These are phyloP conservation scores for Ricordea florida DNA, from an alignment of 92 coral and sea anemone species.

Conservation along the genomic window DNA sequence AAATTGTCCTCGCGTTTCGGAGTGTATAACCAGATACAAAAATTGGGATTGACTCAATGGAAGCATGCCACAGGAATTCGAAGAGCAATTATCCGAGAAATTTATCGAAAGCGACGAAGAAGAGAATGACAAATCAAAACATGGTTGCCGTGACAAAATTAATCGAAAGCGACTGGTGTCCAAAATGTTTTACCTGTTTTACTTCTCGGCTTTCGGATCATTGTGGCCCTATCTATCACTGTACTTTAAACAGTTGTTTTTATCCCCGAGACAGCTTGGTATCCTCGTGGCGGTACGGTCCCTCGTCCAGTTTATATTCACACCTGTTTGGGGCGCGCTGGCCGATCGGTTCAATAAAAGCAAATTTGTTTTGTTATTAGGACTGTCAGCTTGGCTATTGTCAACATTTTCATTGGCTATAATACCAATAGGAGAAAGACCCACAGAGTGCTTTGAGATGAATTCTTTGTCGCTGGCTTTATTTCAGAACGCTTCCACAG, in stretches of 20 bases:
- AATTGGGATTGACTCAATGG: conserved; percentile 27
- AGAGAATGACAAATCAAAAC: conserved; percentile 48
- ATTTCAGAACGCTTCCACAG: conserved; percentile 50
- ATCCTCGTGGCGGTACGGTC: conserved; percentile 93
- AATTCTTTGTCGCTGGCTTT: conserved; percentile 68
- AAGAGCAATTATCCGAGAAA: neutral
- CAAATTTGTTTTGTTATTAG: conserved; percentile 81
- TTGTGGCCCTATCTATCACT: conserved; percentile 94
- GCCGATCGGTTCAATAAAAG: conserved; percentile 94
- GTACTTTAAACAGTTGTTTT: conserved; percentile 92
- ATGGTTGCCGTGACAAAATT: conserved; percentile 71
- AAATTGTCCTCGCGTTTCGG: conserved; percentile 6
- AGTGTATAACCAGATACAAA: conserved; percentile 2
- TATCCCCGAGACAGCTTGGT: conserved; percentile 97
- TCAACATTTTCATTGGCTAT: conserved; percentile 82
- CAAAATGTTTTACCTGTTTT: conserved; percentile 93
- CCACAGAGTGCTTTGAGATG: conserved; percentile 78
- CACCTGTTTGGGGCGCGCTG: conserved; percentile 94
- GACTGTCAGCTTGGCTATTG: conserved; percentile 80
- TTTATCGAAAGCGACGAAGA: conserved; percentile 26
- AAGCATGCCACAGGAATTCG: conserved; percentile 11
- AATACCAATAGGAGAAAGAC: conserved; percentile 82
- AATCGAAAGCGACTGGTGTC: conserved; percentile 95
- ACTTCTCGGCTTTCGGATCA: conserved; percentile 95
- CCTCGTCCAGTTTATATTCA: conserved; percentile 86